Evolutionary conservation across 2,888 invertebrate species (phyloP).

Genomic region (Andrena marginata): DNA sequence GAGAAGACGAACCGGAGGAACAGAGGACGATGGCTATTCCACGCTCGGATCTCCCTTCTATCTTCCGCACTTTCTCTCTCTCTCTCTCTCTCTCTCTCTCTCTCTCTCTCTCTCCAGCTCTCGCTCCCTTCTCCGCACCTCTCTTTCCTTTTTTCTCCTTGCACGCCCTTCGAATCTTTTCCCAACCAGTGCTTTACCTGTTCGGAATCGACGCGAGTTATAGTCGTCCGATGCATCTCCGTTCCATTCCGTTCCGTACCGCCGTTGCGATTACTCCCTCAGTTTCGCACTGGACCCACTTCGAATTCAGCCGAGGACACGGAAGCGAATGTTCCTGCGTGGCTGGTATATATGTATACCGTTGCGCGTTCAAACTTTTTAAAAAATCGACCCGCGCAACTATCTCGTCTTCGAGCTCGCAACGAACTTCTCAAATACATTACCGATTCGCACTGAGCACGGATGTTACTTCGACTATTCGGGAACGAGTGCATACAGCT

Average conservation of each 20-base stretch:
- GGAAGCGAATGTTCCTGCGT: background rate
- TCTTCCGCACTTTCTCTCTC: conserved; percentile 33
- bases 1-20: conserved; percentile 27
- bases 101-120: background rate
- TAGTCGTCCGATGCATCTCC: background rate
- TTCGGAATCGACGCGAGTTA: background rate
- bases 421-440: no score
- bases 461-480: no score
- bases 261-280: background rate
- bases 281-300: background rate
- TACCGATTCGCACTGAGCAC: no score
- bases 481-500: no score
- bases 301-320: background rate
- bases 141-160: background rate
- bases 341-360: no score
- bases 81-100: background rate
- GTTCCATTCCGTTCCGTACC: background rate
- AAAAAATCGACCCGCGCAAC: no score
- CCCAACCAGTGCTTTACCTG: conserved; percentile 23
- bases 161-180: conserved; percentile 23
- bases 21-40: conserved; percentile 57
- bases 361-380: no score
- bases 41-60: conserved; percentile 55
- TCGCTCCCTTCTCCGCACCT: background rate
- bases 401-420: no score